These are phyloP conservation scores for Enteromius viviparus DNA, from an alignment of 2,797 vertebrate species.

Conservation along the genomic window DNA sequence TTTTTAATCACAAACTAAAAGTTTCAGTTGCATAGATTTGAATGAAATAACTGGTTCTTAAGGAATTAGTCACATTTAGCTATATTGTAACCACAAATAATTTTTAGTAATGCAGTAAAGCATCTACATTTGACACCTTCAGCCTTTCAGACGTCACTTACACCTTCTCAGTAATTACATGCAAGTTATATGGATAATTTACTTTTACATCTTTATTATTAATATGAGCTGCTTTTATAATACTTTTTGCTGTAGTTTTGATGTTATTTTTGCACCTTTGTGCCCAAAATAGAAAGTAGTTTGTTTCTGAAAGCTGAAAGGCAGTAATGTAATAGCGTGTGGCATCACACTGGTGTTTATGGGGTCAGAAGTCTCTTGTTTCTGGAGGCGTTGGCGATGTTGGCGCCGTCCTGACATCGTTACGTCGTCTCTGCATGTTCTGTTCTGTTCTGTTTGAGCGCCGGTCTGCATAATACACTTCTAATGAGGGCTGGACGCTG, in stretches of 20 bases:
- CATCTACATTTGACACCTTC: no score
- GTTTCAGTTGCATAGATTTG: no score
- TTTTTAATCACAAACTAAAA: no score
- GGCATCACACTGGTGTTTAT: neutral
- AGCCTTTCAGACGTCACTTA: neutral
- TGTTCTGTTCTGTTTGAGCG: conserved; percentile 36
- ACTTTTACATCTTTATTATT: neutral
- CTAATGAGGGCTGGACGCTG: conserved; percentile 12
- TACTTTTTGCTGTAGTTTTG: neutral
- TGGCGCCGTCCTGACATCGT: neutral
- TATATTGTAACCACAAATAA: no score
- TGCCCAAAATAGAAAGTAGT: neutral
- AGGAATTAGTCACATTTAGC: no score
- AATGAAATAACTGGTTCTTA: no score
- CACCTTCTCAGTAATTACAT: neutral
- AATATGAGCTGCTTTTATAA: neutral
- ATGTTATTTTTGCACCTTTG: neutral
- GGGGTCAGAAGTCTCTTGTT: conserved; percentile 4
- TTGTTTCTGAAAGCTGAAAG: neutral
- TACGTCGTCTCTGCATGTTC: conserved; percentile 31
- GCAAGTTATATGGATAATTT: neutral
- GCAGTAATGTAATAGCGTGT: neutral
- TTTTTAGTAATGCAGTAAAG: no score
- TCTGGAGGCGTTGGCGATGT: neutral
- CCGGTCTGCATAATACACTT: conserved; percentile 18